phyloP scores from a whole-genome alignment of 2,113 vertebrate species.

The Albula goreensis region DNA sequence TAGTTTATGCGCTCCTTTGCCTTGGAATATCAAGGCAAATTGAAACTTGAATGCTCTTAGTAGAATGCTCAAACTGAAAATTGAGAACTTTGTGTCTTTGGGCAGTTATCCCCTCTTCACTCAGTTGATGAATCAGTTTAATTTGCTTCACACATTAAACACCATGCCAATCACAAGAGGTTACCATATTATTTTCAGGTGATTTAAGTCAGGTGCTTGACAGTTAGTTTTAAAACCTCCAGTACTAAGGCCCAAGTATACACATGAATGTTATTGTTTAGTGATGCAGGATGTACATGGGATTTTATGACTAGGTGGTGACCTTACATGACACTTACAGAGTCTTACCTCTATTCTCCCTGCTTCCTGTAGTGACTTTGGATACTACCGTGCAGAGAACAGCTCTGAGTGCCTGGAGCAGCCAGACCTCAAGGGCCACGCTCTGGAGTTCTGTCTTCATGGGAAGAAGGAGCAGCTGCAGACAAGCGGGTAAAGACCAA shows the following conservation, averaged over 20 bases:
- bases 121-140: too few species aligned
- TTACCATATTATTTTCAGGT: too few species aligned
- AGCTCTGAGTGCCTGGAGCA: conserved; percentile 84
- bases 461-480: conserved; percentile 82
- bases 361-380: conserved; percentile 80
- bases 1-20: too few species aligned
- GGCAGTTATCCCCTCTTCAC: too few species aligned
- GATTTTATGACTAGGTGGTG: background rate
- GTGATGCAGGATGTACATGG: background rate
- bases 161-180: background rate
- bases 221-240: background rate
- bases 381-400: conserved; percentile 86
- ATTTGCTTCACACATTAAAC: background rate
- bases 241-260: background rate
- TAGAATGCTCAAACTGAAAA: too few species aligned
- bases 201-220: background rate
- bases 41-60: too few species aligned
- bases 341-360: background rate
- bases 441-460: conserved; percentile 46
- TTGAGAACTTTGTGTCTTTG: too few species aligned
- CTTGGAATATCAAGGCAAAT: too few species aligned
- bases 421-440: conserved; percentile 80
- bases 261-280: background rate
- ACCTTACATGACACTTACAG: too few species aligned
- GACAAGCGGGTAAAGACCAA: conserved; percentile 76